Evolutionary conservation across 2,113 vertebrate genomes (phyloP).

Genomic region (Chloropsis hardwickii): DNA sequence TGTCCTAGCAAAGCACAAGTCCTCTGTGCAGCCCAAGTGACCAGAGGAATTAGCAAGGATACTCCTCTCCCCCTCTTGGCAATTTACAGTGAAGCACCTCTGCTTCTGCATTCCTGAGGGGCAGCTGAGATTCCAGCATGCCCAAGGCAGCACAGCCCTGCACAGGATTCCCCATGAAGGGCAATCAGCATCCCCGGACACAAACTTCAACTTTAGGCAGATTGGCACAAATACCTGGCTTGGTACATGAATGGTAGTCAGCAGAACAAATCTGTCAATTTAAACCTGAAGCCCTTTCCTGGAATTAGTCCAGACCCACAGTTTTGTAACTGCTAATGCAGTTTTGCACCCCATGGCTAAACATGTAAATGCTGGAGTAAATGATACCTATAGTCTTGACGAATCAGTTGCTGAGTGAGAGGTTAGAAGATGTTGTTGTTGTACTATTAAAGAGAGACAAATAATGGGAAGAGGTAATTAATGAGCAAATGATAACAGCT

Average conservation of each 20-base stretch:
- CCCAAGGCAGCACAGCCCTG: background rate
- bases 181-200: background rate
- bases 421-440: slow-evolving; percentile 58
- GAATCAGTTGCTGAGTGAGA: slow-evolving; percentile 22
- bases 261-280: background rate
- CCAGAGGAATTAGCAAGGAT: background rate
- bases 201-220: background rate
- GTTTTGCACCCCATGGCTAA: slow-evolving; percentile 1
- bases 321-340: background rate
- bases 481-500: slow-evolving; percentile 39
- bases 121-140: background rate
- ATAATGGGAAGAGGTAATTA: slow-evolving; percentile 63
- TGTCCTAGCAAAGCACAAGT: background rate
- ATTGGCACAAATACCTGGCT: background rate
- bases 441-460: slow-evolving; percentile 64
- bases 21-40: background rate
- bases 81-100: background rate
- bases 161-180: background rate
- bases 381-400: slow-evolving; percentile 33
- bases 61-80: background rate
- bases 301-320: background rate
- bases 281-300: background rate
- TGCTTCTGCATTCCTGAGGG: background rate
- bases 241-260: background rate
- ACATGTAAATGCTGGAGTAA: background rate